Conservation (phyloP, 2,888 invertebrate species). For the Rhamnusium bicolor region DNA sequence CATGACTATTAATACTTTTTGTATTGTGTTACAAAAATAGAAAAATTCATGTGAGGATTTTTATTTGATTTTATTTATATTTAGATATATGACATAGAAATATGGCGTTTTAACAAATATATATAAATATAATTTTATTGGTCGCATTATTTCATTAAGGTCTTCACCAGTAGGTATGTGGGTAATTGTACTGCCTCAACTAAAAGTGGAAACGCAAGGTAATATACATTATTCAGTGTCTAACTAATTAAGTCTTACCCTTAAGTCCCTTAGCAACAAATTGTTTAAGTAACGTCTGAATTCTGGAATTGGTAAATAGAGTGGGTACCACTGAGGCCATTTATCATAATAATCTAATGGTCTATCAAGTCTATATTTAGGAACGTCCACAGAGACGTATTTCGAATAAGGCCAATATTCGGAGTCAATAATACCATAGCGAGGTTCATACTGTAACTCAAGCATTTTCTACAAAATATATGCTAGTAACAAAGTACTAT, state of each 20-base stretch:
- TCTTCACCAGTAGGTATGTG: conserved; percentile 54
- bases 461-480: conserved; percentile 46
- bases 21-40: too few relatives aligned
- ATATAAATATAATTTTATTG: too few relatives aligned
- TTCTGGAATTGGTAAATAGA: conserved; percentile 53
- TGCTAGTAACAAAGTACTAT: neutral
- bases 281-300: conserved; percentile 57
- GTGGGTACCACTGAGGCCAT: conserved; percentile 55
- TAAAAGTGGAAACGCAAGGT: conserved; percentile 41
- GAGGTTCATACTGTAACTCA: conserved; percentile 54
- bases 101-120: too few relatives aligned
- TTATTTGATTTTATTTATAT: too few relatives aligned
- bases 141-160: neutral
- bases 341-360: conserved; percentile 55
- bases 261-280: conserved; percentile 54
- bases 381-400: conserved; percentile 56
- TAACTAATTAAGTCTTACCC: conserved; percentile 45
- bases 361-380: conserved; percentile 53
- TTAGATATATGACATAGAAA: too few relatives aligned
- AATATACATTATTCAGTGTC: neutral
- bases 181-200: conserved; percentile 54
- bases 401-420: conserved; percentile 55
- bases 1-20: too few relatives aligned
- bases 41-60: too few relatives aligned
- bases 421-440: conserved; percentile 50